Evolutionary conservation across 2,888 invertebrate species (phyloP).

Genomic region (Neelides folsomi): DNA sequence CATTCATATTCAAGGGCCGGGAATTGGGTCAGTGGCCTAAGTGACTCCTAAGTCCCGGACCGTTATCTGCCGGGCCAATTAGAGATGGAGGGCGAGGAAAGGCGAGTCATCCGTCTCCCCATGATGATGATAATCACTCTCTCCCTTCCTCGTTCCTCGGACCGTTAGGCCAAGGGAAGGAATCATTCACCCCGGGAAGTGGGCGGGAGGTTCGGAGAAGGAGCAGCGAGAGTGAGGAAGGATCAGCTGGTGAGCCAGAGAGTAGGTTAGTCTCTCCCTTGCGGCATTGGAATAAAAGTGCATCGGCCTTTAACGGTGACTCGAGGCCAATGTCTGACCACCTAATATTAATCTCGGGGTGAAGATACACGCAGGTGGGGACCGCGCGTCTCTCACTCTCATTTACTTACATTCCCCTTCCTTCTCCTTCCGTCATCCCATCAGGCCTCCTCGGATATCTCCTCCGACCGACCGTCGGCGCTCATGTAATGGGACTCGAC

Average conservation of each 20-base stretch:
- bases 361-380: conserved; percentile 9
- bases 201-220: not conserved
- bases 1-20: not conserved
- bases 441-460: not conserved
- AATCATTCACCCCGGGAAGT: not conserved
- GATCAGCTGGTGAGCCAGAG: conserved; percentile 12
- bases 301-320: conserved; percentile 34
- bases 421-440: not conserved
- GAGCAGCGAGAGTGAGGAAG: not conserved
- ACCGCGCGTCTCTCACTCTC: conserved; percentile 1
- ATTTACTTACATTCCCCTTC: not conserved
- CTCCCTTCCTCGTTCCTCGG: not conserved
- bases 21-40: conserved; percentile 20
- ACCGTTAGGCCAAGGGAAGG: not conserved
- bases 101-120: not conserved
- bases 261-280: conserved; percentile 33
- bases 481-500: too few relatives aligned
- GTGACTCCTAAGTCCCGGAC: conserved; percentile 12
- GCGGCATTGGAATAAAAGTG: conserved; percentile 34
- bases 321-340: conserved; percentile 33
- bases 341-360: conserved; percentile 13
- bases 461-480: too few relatives aligned
- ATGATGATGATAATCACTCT: not conserved
- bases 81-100: not conserved
- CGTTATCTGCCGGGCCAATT: not conserved